These are phyloP conservation scores for Furnarius figulus DNA, from an alignment of 2,113 vertebrate species.

Conservation along the genomic window DNA sequence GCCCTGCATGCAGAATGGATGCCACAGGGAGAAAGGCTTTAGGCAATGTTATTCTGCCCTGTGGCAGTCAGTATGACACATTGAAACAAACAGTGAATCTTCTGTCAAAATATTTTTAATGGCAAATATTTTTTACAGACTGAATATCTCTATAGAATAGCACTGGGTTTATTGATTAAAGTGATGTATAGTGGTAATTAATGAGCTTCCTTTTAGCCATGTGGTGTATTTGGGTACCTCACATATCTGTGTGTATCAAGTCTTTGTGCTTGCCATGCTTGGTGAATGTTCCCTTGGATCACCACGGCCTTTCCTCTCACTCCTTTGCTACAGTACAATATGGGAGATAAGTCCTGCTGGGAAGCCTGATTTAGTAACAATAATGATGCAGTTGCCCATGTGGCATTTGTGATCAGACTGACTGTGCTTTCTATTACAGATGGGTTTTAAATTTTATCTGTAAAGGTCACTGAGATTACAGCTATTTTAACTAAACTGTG, in stretches of 20 bases:
- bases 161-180: background rate
- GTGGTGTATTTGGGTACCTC: background rate
- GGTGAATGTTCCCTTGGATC: background rate
- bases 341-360: background rate
- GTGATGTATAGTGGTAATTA: background rate
- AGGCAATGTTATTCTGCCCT: constrained; percentile 29
- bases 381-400: background rate
- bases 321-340: background rate
- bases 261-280: background rate
- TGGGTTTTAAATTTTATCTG: background rate
- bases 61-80: constrained; percentile 2
- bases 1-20: constrained; percentile 17
- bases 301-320: background rate
- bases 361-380: background rate
- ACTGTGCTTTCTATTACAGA: background rate
- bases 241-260: background rate
- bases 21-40: constrained; percentile 26
- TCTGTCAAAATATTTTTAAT: constrained; percentile 52
- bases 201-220: background rate
- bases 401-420: background rate
- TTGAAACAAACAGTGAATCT: constrained; percentile 24
- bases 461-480: background rate
- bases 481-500: background rate
- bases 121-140: constrained; percentile 5
- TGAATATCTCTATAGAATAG: background rate